Percentiles rank a stretch among this genome's conserved stretches.
Evolutionary conservation across 2,888 invertebrate genomes (phyloP).

Genomic region (Machimus rusticus): DNA sequence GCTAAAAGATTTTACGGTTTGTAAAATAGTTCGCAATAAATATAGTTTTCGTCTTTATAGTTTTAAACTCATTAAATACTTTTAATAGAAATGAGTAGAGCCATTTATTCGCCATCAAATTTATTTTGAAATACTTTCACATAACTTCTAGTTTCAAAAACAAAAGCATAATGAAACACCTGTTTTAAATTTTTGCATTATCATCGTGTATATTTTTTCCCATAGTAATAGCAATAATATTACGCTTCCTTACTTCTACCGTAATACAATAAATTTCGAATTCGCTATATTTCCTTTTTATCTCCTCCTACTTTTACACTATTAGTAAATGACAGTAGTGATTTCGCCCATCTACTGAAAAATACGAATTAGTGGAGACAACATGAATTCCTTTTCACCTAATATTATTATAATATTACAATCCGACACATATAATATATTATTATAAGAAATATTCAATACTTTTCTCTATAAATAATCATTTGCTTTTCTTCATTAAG

Average conservation of each 20-base stretch:
- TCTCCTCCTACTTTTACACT: neutral
- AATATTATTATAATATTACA: neutral
- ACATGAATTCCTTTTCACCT: neutral
- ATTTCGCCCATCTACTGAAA: neutral
- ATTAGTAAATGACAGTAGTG: neutral
- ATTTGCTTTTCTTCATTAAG: neutral
- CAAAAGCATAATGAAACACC: neutral
- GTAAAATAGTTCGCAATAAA: too few relatives aligned
- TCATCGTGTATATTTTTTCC: slow-evolving; percentile 22
- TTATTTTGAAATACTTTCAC: neutral
- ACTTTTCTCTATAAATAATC: slow-evolving; percentile 11
- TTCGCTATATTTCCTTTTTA: neutral
- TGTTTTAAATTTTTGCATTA: neutral
- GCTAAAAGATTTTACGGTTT: too few relatives aligned
- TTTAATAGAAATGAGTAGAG: too few relatives aligned
- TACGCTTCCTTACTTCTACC: neutral
- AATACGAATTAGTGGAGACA: neutral
- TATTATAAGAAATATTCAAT: slow-evolving; percentile 16
- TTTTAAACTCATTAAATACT: too few relatives aligned
- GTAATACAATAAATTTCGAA: slow-evolving; percentile 12
- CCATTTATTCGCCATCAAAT: too few relatives aligned
- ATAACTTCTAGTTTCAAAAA: neutral
- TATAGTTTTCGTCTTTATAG: too few relatives aligned
- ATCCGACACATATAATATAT: neutral
- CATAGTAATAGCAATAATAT: slow-evolving; percentile 5